phyloP scores from a whole-genome alignment of 1,140 invertebrate species.

The Ptiloglossa arizonensis region DNA sequence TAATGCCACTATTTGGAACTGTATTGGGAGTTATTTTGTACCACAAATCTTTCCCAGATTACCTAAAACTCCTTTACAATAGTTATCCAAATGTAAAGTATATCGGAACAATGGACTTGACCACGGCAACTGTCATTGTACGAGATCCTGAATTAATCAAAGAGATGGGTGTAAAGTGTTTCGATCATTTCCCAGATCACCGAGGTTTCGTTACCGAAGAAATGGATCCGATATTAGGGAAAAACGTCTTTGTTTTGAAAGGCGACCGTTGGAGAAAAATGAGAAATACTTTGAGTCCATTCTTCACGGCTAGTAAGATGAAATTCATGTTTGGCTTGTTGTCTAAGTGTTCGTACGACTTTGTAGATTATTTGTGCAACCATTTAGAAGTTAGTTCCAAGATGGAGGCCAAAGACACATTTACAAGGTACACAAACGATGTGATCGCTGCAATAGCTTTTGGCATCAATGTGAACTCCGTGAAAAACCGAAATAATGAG shows the following conservation, averaged over 20 bases:
- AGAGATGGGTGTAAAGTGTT: constrained; percentile 84
- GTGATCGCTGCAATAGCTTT: constrained; percentile 52
- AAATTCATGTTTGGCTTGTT: constrained; percentile 79
- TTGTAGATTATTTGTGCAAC: constrained; percentile 39
- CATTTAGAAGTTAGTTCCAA: constrained; percentile 12
- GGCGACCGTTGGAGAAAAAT: constrained; percentile 78
- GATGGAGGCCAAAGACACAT: constrained; percentile 28
- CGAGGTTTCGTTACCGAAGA: constrained; percentile 59
- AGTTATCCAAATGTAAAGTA: constrained; percentile 56
- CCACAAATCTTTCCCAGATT: neutral
- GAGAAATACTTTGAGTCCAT: constrained; percentile 76
- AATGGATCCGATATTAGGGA: constrained; percentile 74
- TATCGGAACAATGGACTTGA: constrained; percentile 81
- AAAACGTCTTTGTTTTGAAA: constrained; percentile 73
- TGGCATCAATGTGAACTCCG: constrained; percentile 46
- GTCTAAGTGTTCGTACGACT: constrained; percentile 72
- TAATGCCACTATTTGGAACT: neutral
- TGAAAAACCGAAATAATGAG: constrained; percentile 46
- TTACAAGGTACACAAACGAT: constrained; percentile 45
- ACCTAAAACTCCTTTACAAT: constrained; percentile 18
- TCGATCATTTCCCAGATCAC: constrained; percentile 85
- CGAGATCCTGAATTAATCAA: constrained; percentile 85
- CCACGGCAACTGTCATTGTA: constrained; percentile 79
- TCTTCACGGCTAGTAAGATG: constrained; percentile 80
- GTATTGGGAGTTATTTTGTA: constrained; percentile 13